Conservation (phyloP, 2,113 vertebrate genomes). For the Erinaceus europaeus region DNA sequence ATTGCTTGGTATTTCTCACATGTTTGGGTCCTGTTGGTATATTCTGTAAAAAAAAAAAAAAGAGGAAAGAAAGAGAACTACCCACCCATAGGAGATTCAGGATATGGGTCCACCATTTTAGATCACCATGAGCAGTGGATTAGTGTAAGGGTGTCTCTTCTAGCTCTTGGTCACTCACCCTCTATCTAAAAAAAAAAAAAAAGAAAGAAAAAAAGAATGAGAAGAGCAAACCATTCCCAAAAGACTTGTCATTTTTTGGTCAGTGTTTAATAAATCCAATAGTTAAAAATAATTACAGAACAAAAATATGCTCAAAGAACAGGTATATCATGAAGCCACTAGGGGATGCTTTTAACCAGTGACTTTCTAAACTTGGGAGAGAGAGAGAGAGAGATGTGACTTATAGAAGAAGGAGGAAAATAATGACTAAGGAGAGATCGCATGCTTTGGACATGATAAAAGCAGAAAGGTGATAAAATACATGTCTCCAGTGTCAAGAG, state of each 20-base stretch:
- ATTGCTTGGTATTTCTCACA: neutral
- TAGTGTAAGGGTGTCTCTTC: too few species aligned
- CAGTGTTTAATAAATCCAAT: neutral
- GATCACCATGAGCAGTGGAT: too few species aligned
- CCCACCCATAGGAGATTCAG: neutral
- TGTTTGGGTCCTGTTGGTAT: neutral
- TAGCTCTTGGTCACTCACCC: too few species aligned
- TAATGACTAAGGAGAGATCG: neutral
- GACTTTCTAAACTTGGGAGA: constrained; percentile 7
- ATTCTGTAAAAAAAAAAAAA: neutral
- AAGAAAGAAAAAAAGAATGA: neutral
- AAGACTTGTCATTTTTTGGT: neutral
- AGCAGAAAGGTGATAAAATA: neutral
- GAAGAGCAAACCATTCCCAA: neutral
- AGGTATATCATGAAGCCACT: neutral
- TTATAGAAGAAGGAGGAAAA: neutral
- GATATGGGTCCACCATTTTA: too few species aligned
- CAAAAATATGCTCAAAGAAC: neutral
- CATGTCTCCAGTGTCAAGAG: neutral
- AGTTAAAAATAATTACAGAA: neutral
- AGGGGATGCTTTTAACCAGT: neutral
- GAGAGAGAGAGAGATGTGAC: neutral
- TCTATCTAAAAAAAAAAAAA: neutral
- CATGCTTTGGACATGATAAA: neutral
- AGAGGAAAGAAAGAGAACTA: too few species aligned